These are phyloP conservation scores for Oryzias melastigma DNA, from an alignment of 2,113 vertebrate species.

Conservation along the genomic window DNA sequence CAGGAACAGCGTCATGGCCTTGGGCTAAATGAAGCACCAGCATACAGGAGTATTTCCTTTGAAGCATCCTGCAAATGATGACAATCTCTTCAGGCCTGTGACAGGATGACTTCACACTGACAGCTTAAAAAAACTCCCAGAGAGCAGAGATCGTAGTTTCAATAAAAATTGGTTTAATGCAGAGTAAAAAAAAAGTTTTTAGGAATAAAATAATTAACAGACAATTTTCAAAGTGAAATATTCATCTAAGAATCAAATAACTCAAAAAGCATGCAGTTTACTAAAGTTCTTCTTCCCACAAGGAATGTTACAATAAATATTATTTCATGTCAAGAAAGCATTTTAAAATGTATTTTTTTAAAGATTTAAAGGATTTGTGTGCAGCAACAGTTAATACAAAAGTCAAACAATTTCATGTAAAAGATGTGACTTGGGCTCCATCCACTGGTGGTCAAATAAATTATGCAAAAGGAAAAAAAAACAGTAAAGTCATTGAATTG, in stretches of 20 bases:
- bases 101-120: neutral
- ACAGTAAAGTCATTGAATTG: slow-evolving; percentile 34
- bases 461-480: slow-evolving; percentile 41
- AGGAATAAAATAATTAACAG: slow-evolving; percentile 9
- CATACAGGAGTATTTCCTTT: slow-evolving; percentile 43
- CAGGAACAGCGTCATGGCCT: slow-evolving; percentile 57
- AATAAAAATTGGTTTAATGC: slow-evolving; percentile 32
- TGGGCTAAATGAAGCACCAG: slow-evolving; percentile 51
- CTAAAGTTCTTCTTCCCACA: slow-evolving; percentile 19
- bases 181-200: slow-evolving; percentile 13
- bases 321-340: neutral
- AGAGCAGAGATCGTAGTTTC: neutral
- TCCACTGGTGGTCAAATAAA: slow-evolving; percentile 54
- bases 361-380: slow-evolving; percentile 13
- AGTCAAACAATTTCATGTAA: slow-evolving; percentile 29
- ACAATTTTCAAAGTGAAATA: slow-evolving; percentile 47
- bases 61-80: slow-evolving; percentile 52
- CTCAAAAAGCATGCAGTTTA: neutral
- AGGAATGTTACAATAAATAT: slow-evolving; percentile 31
- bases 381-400: slow-evolving; percentile 25
- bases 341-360: slow-evolving; percentile 10
- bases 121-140: neutral
- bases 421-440: slow-evolving; percentile 42
- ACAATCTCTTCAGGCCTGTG: neutral
- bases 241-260: slow-evolving; percentile 13